These are phyloP conservation scores for Parambassis ranga DNA, from an alignment of 2,797 vertebrate species.

Conservation along the genomic window DNA sequence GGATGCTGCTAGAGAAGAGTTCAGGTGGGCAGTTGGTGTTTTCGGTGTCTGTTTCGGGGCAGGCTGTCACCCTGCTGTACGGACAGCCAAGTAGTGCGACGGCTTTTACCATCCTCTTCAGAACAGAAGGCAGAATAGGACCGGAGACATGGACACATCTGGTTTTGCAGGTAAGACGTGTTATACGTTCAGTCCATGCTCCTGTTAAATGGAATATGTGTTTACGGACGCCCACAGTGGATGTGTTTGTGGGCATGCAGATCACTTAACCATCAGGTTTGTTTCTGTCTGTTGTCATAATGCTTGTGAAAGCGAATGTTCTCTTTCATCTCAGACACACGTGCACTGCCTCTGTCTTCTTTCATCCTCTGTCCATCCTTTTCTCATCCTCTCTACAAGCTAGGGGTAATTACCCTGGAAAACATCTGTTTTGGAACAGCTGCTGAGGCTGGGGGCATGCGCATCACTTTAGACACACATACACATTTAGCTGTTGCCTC, in stretches of 20 bases:
- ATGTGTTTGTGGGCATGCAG: neutral
- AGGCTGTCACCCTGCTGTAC: conserved; percentile 84
- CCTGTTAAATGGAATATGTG: neutral
- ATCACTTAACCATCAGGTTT: neutral
- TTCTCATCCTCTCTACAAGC: conserved; percentile 7
- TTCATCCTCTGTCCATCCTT: conserved; percentile 24
- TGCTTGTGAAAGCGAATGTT: neutral
- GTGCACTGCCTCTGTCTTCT: neutral
- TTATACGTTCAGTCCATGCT: neutral
- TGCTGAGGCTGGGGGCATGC: conserved; percentile 33
- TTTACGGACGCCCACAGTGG: neutral
- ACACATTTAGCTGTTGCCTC: neutral
- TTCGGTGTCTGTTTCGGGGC: conserved; percentile 86
- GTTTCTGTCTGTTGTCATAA: neutral
- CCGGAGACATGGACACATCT: conserved; percentile 91
- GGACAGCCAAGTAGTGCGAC: conserved; percentile 79
- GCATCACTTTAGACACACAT: conserved; percentile 12
- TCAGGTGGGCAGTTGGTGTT: conserved; percentile 81
- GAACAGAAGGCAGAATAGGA: conserved; percentile 86
- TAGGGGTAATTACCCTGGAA: conserved; percentile 42
- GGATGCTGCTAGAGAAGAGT: conserved; percentile 91
- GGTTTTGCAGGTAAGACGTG: conserved; percentile 87
- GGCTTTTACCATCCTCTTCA: conserved; percentile 84
- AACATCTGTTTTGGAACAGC: conserved; percentile 55
- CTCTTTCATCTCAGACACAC: neutral